Conservation (phyloP, 2,888 invertebrate genomes). For the Crioceris asparagi region DNA sequence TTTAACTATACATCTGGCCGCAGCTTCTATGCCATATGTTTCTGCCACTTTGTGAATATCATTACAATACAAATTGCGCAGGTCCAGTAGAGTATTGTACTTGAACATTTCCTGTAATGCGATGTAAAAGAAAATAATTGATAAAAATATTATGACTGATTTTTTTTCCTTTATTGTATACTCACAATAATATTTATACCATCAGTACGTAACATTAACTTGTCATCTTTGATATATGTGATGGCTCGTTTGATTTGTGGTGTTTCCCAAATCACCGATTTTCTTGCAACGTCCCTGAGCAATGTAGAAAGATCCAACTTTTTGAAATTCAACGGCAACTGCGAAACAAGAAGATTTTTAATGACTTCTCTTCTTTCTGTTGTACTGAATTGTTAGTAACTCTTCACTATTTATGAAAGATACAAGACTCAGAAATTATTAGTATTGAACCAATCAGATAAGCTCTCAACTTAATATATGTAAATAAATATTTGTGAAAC, state of each 20-base stretch:
- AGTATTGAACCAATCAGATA: no score
- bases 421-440: no score
- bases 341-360: conserved; percentile 13
- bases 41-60: conserved; percentile 85
- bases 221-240: conserved; percentile 55
- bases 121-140: conserved; percentile 1
- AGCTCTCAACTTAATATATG: no score
- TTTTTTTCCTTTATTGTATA: no score
- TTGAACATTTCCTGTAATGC: conserved; percentile 68
- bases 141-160: neutral
- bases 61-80: conserved; percentile 81
- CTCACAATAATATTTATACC: conserved; percentile 79
- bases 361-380: no score
- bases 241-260: conserved; percentile 77
- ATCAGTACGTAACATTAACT: conserved; percentile 75
- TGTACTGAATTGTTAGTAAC: no score
- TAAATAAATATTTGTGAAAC: no score
- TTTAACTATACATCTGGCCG: conserved; percentile 77
- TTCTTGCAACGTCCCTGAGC: conserved; percentile 56
- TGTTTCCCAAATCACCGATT: conserved; percentile 69
- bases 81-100: conserved; percentile 63
- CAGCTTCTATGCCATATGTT: conserved; percentile 95
- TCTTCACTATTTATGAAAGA: no score
- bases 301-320: conserved; percentile 69
- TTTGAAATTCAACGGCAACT: conserved; percentile 49